phyloP scores from a whole-genome alignment of 2,113 vertebrate genomes.

The Macroglossus sobrinus region DNA sequence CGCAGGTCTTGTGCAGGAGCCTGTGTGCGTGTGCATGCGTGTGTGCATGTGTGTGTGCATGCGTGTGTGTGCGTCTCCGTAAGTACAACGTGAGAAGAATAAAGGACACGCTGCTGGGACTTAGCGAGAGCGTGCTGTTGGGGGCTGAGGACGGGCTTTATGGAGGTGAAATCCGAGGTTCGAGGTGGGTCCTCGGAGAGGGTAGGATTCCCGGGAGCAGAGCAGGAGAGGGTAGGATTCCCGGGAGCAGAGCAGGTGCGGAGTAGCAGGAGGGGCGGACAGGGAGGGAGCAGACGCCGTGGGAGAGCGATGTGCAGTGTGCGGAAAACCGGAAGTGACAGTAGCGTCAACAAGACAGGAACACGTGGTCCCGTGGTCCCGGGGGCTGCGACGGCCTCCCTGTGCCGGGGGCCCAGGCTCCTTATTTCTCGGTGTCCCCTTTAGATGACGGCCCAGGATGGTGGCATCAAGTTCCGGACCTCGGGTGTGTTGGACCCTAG shows the following conservation, averaged over 20 bases:
- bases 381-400: background rate
- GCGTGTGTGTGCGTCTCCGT: fast-evolving
- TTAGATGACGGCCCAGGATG: background rate
- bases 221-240: background rate
- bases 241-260: background rate
- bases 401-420: background rate
- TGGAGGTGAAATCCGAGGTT: background rate
- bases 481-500: background rate
- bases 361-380: background rate
- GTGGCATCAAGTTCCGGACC: background rate
- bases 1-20: too few relatives aligned
- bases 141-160: background rate
- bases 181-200: background rate
- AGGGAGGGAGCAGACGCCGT: background rate
- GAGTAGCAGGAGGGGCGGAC: background rate
- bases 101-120: background rate
- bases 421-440: background rate
- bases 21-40: background rate
- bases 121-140: background rate
- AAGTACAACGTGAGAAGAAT: background rate
- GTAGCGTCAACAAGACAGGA: background rate
- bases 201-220: background rate
- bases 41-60: background rate
- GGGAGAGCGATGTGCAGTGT: too few relatives aligned
- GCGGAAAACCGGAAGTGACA: background rate